Conservation (phyloP, 64 coral and sea anemone species). For the Acropora tenuis region DNA sequence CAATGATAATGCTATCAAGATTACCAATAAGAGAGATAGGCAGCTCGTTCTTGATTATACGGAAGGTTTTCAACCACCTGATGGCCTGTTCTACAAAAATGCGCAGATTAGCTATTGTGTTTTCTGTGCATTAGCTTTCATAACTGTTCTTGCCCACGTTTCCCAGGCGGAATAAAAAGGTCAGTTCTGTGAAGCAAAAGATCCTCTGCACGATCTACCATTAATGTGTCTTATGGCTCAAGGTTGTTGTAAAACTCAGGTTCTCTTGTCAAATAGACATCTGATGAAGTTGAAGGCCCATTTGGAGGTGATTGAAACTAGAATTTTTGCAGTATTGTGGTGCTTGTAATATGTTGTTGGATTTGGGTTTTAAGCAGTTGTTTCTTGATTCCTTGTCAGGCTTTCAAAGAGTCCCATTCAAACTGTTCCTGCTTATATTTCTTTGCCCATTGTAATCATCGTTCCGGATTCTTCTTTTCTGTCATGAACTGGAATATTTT, state of each 20-base stretch:
- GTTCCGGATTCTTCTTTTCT: conserved; percentile 56
- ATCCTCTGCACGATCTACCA: conserved; percentile 69
- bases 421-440: conserved; percentile 54
- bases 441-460: conserved; percentile 61
- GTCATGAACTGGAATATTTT: conserved; percentile 68
- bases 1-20: conserved; percentile 49
- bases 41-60: conserved; percentile 51
- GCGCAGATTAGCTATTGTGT: conserved; percentile 34
- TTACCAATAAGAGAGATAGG: conserved; percentile 57
- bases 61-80: conserved; percentile 47
- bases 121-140: conserved; percentile 40
- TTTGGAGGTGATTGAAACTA: conserved; percentile 72
- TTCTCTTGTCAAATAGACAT: conserved; percentile 75
- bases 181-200: conserved; percentile 54
- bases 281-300: conserved; percentile 70
- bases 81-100: conserved; percentile 65
- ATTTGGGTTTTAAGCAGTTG: conserved; percentile 68
- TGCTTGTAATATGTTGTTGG: conserved; percentile 73
- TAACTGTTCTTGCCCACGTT: conserved; percentile 67
- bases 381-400: conserved; percentile 70
- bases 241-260: conserved; percentile 58
- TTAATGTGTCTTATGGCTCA: conserved; percentile 73
- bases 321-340: conserved; percentile 71
- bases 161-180: conserved; percentile 64
- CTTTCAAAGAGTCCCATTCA: conserved; percentile 52